These are phyloP conservation scores for Romanogobio albipinnatus DNA, from an alignment of 2,113 vertebrate genomes.

Conservation along the genomic window DNA sequence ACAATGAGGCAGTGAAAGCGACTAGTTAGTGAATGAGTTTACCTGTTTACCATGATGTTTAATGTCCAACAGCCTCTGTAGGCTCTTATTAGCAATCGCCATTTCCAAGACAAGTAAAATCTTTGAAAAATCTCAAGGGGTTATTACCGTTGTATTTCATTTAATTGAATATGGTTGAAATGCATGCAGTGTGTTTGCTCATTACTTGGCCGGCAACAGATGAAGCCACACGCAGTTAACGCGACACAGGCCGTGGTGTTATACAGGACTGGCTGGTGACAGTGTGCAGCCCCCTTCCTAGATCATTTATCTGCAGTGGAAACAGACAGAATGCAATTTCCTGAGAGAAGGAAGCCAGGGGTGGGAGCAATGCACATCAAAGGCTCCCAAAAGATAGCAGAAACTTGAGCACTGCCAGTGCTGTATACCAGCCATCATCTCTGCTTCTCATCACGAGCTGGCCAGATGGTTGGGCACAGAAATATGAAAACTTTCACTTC, in stretches of 20 bases:
- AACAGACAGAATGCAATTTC: slow-evolving; percentile 79
- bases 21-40: not conserved
- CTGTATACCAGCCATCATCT: slow-evolving; percentile 75
- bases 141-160: not conserved
- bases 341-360: slow-evolving; percentile 70
- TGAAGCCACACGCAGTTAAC: slow-evolving; percentile 66
- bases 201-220: slow-evolving; percentile 47
- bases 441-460: slow-evolving; percentile 61
- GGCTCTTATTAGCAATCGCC: not conserved
- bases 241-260: slow-evolving; percentile 70
- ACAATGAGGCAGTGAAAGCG: not conserved
- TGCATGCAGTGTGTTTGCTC: slow-evolving; percentile 27
- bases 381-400: slow-evolving; percentile 71
- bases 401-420: slow-evolving; percentile 70
- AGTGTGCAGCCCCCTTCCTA: slow-evolving; percentile 71
- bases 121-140: not conserved
- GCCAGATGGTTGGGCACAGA: slow-evolving; percentile 54
- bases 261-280: slow-evolving; percentile 76
- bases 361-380: slow-evolving; percentile 76
- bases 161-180: no score
- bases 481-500: slow-evolving; percentile 76
- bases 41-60: not conserved
- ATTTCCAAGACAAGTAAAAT: not conserved
- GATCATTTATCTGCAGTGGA: slow-evolving; percentile 79
- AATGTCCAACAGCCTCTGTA: not conserved